phyloP scores from a whole-genome alignment of 2,888 invertebrate genomes.

The Cordilura impudica region DNA sequence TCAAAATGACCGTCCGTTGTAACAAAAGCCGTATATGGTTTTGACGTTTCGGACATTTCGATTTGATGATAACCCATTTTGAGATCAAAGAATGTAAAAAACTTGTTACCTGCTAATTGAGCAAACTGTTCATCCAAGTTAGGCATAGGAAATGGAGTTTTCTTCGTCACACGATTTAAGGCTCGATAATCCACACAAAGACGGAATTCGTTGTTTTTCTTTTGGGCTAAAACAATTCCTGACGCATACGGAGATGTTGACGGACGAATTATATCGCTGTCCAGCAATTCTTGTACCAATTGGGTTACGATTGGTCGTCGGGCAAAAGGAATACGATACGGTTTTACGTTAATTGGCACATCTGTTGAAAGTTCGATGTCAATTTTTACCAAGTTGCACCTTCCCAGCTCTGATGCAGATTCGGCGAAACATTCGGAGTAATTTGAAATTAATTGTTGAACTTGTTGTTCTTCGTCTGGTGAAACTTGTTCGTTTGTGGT shows the following conservation, averaged over 20 bases:
- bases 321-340: conserved; percentile 49
- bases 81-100: conserved; percentile 45
- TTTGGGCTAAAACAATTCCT: conserved; percentile 45
- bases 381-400: conserved; percentile 25
- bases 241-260: conserved; percentile 34
- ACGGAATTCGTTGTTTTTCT: conserved; percentile 50
- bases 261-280: conserved; percentile 28
- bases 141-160: conserved; percentile 46
- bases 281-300: conserved; percentile 9
- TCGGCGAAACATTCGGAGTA: conserved; percentile 10
- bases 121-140: conserved; percentile 46
- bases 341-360: conserved; percentile 26
- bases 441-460: neutral
- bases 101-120: conserved; percentile 38
- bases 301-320: conserved; percentile 7
- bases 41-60: conserved; percentile 32
- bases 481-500: neutral
- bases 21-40: conserved; percentile 48
- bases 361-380: conserved; percentile 26
- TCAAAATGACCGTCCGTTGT: conserved; percentile 42
- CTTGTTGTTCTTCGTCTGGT: neutral
- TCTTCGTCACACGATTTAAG: conserved; percentile 42
- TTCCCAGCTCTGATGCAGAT: conserved; percentile 4
- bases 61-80: conserved; percentile 56
- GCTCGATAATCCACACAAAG: conserved; percentile 47